These are phyloP conservation scores for Crocallis elinguaria DNA, from an alignment of 2,888 invertebrate species.

Conservation along the genomic window DNA sequence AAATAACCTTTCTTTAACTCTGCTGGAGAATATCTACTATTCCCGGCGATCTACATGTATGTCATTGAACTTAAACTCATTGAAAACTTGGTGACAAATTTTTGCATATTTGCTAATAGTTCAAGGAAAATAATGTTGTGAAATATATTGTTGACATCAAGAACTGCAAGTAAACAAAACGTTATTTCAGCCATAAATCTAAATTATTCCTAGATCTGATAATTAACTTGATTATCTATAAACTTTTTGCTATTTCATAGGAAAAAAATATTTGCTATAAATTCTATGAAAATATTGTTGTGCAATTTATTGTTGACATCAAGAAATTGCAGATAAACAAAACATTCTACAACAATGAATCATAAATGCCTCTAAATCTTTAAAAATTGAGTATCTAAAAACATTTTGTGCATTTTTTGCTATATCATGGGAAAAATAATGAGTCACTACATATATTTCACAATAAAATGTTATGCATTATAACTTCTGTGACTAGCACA, in stretches of 20 bases:
- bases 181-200: neutral
- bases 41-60: constrained; percentile 5
- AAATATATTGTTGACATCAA: constrained; percentile 1
- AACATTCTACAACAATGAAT: too few species aligned
- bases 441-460: neutral
- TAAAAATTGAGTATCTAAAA: too few species aligned
- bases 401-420: too few species aligned
- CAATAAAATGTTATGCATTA: neutral
- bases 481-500: neutral
- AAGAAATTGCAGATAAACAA: too few species aligned
- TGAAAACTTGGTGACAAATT: neutral
- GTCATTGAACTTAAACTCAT: constrained; percentile 43
- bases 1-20: constrained; percentile 43
- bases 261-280: too few species aligned
- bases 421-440: too few species aligned
- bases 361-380: too few species aligned
- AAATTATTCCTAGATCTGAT: neutral
- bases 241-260: too few species aligned
- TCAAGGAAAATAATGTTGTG: neutral
- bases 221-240: neutral
- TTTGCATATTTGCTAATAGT: neutral
- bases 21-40: constrained; percentile 9
- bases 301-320: too few species aligned
- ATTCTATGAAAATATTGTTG: too few species aligned
- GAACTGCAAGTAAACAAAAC: neutral